Evolutionary conservation across 92 coral and sea anemone genomes (phyloP), one percentile per base, ranked within the genome.

Genomic region (Parazoanthus swiftii): DNA sequence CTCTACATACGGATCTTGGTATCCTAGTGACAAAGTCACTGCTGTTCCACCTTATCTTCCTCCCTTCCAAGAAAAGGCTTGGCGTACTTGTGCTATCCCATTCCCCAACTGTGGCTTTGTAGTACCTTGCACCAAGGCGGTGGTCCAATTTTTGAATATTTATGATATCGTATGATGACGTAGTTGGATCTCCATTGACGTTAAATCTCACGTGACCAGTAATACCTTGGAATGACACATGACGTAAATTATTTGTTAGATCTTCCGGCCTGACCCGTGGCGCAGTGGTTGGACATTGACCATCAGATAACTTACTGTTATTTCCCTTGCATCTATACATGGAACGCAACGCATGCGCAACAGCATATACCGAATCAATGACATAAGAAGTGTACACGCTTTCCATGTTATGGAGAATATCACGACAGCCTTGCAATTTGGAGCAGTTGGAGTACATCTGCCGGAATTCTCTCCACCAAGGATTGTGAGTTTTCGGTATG

Each of bases 151-250:
- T 90, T n/a, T 90, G 92, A 67, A 93, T 72, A 20, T 82, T 85
- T 76, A 93, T 82, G 46, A 93, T 85, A 75, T 91, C 93, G 84
- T 95, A 95, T n/a, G 90, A 80, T 18, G 95, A 90, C 1, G 92
- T 86, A 14, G 39, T 44, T 14, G 94, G 93, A 65, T 95, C 92
- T 6, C 96, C 98, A 2, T 88, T 43, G 5, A 75, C 85, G 68
- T 93, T 94, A 88, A 93, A 93, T 26, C 80, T 83, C 29, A 95
- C 90, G 44, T 86, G 81, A 56, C 94, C 94, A 18, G 91, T 85
- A 6, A 89, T 44, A 1, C 98, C 93, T 74, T 48, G 50, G 23
- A 95, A 89, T 0, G 87, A 85, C 25, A 91, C 94, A 75, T 91
- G 92, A 1, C 90, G 72, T n/a, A 95, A 71, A 80, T 93, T 90